phyloP scores from a whole-genome alignment of 2,888 invertebrate genomes.

The Lasioglossum vierecki region DNA sequence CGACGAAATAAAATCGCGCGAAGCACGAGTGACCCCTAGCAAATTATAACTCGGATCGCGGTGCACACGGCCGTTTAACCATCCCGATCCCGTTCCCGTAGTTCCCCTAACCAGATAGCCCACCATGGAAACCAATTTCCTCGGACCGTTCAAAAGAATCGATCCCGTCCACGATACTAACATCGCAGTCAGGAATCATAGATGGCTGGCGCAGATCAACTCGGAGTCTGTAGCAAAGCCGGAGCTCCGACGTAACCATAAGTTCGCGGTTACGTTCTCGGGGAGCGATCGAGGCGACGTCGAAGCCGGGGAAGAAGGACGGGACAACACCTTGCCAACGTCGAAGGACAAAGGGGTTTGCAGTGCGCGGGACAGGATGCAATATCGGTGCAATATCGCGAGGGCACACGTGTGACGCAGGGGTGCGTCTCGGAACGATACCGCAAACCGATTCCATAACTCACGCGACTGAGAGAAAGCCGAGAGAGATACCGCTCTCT shows the following conservation, averaged over 20 bases:
- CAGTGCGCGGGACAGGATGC: constrained; percentile 66
- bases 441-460: constrained; percentile 79
- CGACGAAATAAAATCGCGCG: background rate
- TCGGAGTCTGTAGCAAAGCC: background rate
- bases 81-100: background rate
- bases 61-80: background rate
- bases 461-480: constrained; percentile 69
- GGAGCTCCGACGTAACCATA: constrained; percentile 13
- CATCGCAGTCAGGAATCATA: background rate
- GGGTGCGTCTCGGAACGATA: constrained; percentile 72
- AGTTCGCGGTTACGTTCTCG: constrained; percentile 4
- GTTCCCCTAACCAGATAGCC: constrained; percentile 4
- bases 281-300: constrained; percentile 17
- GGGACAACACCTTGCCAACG: background rate
- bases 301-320: background rate
- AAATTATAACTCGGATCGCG: background rate
- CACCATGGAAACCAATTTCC: constrained; percentile 6
- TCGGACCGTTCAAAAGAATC: constrained; percentile 6
- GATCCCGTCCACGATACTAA: constrained; percentile 2
- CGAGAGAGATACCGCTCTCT: constrained; percentile 18
- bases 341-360: constrained; percentile 33
- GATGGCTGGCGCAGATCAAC: constrained; percentile 2
- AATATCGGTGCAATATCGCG: constrained; percentile 78
- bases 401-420: constrained; percentile 70
- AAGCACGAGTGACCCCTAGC: background rate